phyloP scores from a whole-genome alignment of 2,113 vertebrate genomes.

The Syrrhaptes paradoxus region DNA sequence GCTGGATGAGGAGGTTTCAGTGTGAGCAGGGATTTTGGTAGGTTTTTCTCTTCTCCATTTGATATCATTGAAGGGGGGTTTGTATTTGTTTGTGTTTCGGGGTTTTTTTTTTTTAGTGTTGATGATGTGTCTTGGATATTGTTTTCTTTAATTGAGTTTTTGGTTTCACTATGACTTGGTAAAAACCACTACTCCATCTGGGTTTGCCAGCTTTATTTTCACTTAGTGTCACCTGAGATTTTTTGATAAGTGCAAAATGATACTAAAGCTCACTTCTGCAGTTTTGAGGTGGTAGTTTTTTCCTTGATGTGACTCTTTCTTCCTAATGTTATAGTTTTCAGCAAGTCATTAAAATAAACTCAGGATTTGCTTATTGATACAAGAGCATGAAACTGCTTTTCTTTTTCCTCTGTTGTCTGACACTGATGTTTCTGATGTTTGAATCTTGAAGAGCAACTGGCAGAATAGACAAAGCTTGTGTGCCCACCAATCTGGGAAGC shows the following conservation, averaged over 20 bases:
- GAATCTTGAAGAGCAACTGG: not conserved
- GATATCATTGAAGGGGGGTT: accelerated
- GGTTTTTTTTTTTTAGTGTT: not conserved
- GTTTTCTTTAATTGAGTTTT: not conserved
- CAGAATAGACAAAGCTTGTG: not conserved
- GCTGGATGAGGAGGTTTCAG: not conserved
- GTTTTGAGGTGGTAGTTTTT: not conserved
- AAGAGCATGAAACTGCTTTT: not conserved
- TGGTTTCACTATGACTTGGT: not conserved
- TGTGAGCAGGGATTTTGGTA: not conserved
- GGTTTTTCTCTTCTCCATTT: not conserved
- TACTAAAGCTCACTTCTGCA: not conserved
- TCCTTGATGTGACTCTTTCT: not conserved
- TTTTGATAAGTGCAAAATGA: not conserved
- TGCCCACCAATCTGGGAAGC: not conserved
- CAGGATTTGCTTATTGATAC: not conserved
- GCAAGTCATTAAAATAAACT: not conserved
- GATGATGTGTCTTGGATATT: not conserved
- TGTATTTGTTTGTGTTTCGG: not conserved
- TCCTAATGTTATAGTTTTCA: not conserved
- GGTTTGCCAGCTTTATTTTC: not conserved
- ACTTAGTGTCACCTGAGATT: not conserved
- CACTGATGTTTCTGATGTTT: not conserved
- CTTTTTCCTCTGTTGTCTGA: not conserved
- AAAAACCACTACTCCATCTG: not conserved